phyloP scores from a whole-genome alignment of 2,888 invertebrate genomes.

The Venustoraphidia nigricollis region DNA sequence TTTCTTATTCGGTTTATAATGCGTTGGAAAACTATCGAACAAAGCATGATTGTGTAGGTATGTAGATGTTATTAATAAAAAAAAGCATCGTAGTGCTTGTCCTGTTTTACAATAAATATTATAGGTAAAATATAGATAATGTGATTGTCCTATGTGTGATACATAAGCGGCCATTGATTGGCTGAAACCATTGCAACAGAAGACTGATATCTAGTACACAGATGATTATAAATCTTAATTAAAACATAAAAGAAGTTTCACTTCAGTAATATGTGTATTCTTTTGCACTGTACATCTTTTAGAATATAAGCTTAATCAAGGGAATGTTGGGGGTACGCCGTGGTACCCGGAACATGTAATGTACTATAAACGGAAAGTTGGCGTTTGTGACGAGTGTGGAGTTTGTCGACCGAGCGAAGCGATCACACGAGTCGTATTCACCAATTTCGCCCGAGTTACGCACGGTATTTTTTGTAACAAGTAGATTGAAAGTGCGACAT shows the following conservation, averaged over 20 bases:
- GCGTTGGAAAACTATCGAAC: neutral
- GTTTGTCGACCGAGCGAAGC: too few species aligned
- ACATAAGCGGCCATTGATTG: slow-evolving; percentile 19
- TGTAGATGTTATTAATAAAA: neutral
- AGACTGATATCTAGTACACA: slow-evolving; percentile 24
- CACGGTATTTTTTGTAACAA: too few species aligned
- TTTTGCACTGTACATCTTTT: neutral
- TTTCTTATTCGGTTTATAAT: neutral
- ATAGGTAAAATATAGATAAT: slow-evolving; percentile 7
- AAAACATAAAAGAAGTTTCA: neutral
- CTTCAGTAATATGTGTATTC: slow-evolving; percentile 2
- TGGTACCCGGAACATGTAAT: too few species aligned
- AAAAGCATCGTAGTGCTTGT: neutral
- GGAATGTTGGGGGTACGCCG: too few species aligned
- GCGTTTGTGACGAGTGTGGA: too few species aligned
- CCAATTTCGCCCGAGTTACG: too few species aligned
- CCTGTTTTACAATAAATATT: neutral
- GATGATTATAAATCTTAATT: slow-evolving; percentile 1
- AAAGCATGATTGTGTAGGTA: neutral
- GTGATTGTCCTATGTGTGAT: slow-evolving; percentile 27
- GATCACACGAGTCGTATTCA: too few species aligned
- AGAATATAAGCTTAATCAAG: too few species aligned
- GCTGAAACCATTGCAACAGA: slow-evolving; percentile 22
- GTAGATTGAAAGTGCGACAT: too few species aligned
- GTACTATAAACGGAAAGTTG: too few species aligned